Percentiles rank a stretch among this genome's conserved stretches.
These are phyloP conservation scores for Trogon melanurus DNA, from an alignment of 2,113 vertebrate species.

Conservation along the genomic window DNA sequence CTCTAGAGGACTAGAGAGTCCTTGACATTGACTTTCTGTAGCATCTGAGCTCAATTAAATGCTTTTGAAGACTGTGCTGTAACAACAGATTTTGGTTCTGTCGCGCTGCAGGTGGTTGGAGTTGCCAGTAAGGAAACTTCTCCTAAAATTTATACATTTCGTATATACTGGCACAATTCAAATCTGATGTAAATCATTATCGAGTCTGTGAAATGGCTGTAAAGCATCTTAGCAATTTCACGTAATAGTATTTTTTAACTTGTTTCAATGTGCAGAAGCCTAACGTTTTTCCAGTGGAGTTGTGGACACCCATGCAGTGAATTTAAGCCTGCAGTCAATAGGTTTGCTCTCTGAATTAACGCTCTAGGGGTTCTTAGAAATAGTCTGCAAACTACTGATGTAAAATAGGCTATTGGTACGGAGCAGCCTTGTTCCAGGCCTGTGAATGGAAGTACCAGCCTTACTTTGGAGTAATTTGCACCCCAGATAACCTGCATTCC, in stretches of 20 bases:
- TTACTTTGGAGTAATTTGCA: background rate
- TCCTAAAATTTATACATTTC: background rate
- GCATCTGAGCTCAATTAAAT: background rate
- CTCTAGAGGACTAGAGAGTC: background rate
- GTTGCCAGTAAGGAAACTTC: background rate
- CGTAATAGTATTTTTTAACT: slow-evolving; percentile 9
- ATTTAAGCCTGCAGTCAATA: background rate
- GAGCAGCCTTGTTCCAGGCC: background rate
- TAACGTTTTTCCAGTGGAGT: background rate
- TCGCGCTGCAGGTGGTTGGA: background rate
- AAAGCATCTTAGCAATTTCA: background rate
- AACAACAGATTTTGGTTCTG: background rate
- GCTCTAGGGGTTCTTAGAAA: background rate
- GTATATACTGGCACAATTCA: background rate
- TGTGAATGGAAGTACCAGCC: background rate
- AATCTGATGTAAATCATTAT: background rate
- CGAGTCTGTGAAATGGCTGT: background rate
- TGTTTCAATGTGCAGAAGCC: background rate
- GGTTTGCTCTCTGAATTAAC: background rate
- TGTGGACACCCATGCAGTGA: background rate
- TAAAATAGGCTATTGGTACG: background rate
- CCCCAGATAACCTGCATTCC: background rate
- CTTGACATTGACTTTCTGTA: background rate
- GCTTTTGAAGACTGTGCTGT: background rate
- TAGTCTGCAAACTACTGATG: background rate